Evolutionary conservation across 1,140 invertebrate genomes (phyloP).

Genomic region (Patella vulgata): DNA sequence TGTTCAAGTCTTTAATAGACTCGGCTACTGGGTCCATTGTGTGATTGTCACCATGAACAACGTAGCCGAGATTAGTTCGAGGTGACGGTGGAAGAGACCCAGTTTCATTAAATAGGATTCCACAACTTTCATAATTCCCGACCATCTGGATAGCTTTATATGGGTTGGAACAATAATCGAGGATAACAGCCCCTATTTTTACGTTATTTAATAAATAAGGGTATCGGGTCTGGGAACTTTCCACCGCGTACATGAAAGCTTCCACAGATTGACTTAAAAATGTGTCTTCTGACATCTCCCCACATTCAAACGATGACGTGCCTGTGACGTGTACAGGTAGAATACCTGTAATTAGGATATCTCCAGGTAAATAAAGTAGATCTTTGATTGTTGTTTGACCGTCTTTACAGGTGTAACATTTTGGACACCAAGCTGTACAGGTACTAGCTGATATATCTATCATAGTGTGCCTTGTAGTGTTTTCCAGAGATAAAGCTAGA

Average conservation of each 20-base stretch:
- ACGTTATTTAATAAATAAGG: constrained; percentile 36
- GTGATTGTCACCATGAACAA: constrained; percentile 14
- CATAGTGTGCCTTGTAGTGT: too few relatives aligned
- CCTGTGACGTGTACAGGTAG: constrained; percentile 77
- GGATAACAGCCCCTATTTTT: constrained; percentile 36
- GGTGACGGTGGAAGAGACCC: constrained; percentile 17
- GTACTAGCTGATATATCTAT: background rate
- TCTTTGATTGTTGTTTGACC: background rate
- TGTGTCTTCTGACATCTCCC: constrained; percentile 72
- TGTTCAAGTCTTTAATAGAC: constrained; percentile 18
- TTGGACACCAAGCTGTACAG: constrained; percentile 23
- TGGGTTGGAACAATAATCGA: constrained; percentile 47
- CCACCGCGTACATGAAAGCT: constrained; percentile 48
- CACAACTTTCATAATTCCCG: constrained; percentile 49
- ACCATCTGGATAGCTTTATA: constrained; percentile 31
- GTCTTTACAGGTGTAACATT: constrained; percentile 22
- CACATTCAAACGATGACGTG: constrained; percentile 67
- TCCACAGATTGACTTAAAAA: constrained; percentile 32
- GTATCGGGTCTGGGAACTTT: constrained; percentile 35
- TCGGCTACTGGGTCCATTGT: constrained; percentile 9
- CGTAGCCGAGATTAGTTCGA: constrained; percentile 27
- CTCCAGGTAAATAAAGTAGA: constrained; percentile 67
- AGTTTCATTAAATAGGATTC: constrained; percentile 12
- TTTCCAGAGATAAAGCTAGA: too few relatives aligned
- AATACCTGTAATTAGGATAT: constrained; percentile 79